Percentiles rank a stretch among this genome's conserved stretches.
Evolutionary conservation across 2,113 vertebrate species (phyloP).

Genomic region (Calcarius ornatus): DNA sequence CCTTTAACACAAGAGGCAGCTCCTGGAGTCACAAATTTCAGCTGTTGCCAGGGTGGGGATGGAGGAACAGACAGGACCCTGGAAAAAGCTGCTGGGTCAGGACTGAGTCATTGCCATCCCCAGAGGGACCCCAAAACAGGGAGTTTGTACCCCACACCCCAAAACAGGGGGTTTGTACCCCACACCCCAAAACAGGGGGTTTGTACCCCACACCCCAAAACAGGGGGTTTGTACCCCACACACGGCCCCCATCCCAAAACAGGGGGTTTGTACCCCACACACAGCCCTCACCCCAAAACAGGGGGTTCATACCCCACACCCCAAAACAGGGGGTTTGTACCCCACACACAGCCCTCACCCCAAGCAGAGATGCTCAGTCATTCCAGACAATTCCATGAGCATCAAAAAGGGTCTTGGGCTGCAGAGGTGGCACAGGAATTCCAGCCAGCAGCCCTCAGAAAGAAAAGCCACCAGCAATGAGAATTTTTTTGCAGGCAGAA

Average conservation of each 20-base stretch:
- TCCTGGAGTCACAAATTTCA: not conserved
- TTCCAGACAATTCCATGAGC: not conserved
- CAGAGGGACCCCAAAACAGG: accelerated
- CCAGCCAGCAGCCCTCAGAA: not conserved
- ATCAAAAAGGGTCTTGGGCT: not conserved
- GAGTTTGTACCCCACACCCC: not conserved
- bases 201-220: too few relatives aligned
- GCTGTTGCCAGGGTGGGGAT: accelerated
- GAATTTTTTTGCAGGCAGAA: not conserved
- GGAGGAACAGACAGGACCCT: accelerated
- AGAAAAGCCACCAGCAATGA: not conserved
- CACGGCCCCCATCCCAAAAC: too few relatives aligned
- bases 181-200: too few relatives aligned
- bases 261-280: not conserved
- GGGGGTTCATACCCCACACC: too few relatives aligned
- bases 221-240: too few relatives aligned
- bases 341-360: not conserved
- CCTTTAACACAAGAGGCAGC: not conserved
- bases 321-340: not conserved
- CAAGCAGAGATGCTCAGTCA: not conserved
- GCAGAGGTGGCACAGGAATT: not conserved
- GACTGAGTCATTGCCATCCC: not conserved
- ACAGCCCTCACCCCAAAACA: too few relatives aligned
- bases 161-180: not conserved
- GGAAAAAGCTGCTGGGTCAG: not conserved